A percentile compares a stretch with the other conserved stretches of the same genome.
phyloP scores from a whole-genome alignment of 2,797 vertebrate species.

The Neosilurus hyrtlii region DNA sequence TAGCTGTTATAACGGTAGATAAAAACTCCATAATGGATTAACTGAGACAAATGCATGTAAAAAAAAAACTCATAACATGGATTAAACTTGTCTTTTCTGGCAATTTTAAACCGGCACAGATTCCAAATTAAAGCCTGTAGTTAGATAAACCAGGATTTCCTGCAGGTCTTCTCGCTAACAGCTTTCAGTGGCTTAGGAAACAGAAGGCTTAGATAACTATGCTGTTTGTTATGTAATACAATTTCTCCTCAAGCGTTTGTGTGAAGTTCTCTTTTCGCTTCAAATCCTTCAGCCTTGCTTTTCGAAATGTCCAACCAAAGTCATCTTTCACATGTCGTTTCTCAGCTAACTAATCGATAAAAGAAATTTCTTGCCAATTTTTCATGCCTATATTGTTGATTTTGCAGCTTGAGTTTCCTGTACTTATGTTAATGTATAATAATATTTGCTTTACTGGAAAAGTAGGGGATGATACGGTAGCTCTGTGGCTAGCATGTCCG shows the following conservation, averaged over 20 bases:
- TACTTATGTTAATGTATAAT: neutral
- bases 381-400: neutral
- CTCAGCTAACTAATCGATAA: neutral
- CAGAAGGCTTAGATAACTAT: neutral
- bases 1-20: neutral
- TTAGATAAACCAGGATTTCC: neutral
- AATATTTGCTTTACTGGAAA: constrained; percentile 15
- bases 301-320: neutral
- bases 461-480: neutral
- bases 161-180: neutral
- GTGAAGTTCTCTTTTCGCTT: neutral
- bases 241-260: neutral
- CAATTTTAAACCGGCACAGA: neutral
- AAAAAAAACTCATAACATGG: neutral
- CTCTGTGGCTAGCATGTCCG: too few species aligned
- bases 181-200: neutral
- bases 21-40: constrained; percentile 3
- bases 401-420: neutral
- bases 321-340: neutral
- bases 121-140: neutral
- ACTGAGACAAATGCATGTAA: neutral
- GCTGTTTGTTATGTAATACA: neutral
- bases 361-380: neutral
- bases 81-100: neutral
- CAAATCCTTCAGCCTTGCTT: neutral